phyloP scores from a whole-genome alignment of 2,113 vertebrate species.

The Ornithorhynchus anatinus region DNA sequence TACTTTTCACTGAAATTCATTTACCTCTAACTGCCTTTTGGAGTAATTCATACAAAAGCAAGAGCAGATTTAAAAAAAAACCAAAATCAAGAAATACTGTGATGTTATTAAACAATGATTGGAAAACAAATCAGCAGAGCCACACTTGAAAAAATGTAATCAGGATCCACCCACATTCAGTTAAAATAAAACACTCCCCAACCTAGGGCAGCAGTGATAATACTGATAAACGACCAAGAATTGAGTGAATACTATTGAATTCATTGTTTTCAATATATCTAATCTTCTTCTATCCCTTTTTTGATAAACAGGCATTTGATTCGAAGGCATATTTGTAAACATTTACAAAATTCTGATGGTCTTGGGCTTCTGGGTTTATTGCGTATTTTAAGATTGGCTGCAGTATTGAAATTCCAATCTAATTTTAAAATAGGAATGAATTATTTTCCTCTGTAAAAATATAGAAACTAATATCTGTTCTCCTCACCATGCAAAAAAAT shows the following conservation, averaged over 20 bases:
- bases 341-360: constrained; percentile 11
- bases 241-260: not conserved
- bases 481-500: not conserved
- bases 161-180: constrained; percentile 4
- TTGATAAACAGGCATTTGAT: constrained; percentile 25
- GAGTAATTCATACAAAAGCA: not conserved
- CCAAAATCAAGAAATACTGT: not conserved
- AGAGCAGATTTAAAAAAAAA: not conserved
- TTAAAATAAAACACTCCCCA: not conserved
- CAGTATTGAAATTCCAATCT: not conserved
- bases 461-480: not conserved
- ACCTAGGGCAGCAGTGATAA: not conserved
- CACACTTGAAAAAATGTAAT: not conserved
- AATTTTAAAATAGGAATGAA: not conserved
- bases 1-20: not conserved
- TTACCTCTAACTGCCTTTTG: not conserved
- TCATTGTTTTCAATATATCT: constrained; percentile 17
- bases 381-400: not conserved
- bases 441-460: not conserved
- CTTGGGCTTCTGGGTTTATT: not conserved
- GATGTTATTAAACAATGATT: constrained; percentile 2
- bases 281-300: constrained; percentile 34
- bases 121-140: not conserved
- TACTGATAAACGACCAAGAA: constrained; percentile 30
- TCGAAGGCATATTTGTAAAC: constrained; percentile 38